Evolutionary conservation across 2,888 invertebrate genomes (phyloP).

Genomic region (Apodemia zela): DNA sequence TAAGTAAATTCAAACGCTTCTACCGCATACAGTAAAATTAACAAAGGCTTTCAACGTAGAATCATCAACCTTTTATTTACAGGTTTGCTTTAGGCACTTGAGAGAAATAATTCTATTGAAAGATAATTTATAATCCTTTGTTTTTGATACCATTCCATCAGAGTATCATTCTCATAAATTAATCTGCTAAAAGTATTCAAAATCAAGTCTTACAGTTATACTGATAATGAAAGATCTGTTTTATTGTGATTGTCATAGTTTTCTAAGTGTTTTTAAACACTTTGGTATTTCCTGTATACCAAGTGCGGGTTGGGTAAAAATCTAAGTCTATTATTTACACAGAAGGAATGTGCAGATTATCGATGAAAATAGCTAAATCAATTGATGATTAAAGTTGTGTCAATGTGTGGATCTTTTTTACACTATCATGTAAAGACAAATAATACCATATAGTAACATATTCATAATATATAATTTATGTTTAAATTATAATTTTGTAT

Average conservation of each 20-base stretch:
- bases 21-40: too few species aligned
- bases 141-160: too few species aligned
- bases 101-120: too few species aligned
- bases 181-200: too few species aligned
- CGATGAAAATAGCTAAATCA: neutral
- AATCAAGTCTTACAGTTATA: too few species aligned
- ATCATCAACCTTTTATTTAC: too few species aligned
- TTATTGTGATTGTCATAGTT: neutral
- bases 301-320: neutral
- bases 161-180: too few species aligned
- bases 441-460: neutral
- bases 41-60: too few species aligned
- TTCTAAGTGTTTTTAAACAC: neutral
- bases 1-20: neutral
- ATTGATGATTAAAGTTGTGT: neutral
- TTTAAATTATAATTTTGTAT: neutral
- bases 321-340: constrained; percentile 7
- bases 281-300: neutral
- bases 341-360: constrained; percentile 8
- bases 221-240: too few species aligned
- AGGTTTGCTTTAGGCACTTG: neutral
- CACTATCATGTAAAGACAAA: neutral
- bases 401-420: neutral
- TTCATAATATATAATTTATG: too few species aligned
- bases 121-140: too few species aligned